Evolutionary conservation across 2,888 invertebrate genomes (phyloP).

Genomic region (Acleris sparsana): DNA sequence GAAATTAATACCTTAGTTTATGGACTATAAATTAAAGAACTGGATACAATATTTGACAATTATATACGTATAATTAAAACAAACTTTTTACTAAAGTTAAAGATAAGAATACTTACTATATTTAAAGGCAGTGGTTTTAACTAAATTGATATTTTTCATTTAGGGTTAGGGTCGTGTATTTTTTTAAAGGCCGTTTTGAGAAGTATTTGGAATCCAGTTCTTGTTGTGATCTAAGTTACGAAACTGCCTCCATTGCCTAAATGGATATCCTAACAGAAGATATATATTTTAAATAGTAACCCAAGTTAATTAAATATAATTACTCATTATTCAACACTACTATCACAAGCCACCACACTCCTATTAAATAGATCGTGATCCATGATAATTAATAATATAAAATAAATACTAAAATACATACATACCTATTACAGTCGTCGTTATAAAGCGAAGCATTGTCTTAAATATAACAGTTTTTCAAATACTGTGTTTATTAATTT

Average conservation of each 20-base stretch:
- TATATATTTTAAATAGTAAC: slow-evolving; percentile 26
- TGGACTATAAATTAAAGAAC: background rate
- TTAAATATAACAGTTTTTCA: slow-evolving; percentile 55
- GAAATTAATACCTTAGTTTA: no score
- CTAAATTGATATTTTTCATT: slow-evolving; percentile 5
- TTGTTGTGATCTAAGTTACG: background rate
- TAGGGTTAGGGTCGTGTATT: slow-evolving; percentile 1
- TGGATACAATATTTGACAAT: slow-evolving; percentile 2
- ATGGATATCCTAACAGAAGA: slow-evolving; percentile 17
- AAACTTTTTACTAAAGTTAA: background rate
- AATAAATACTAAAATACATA: slow-evolving; percentile 49
- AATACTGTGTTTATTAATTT: slow-evolving; percentile 58
- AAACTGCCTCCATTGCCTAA: slow-evolving; percentile 9
- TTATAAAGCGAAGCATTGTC: slow-evolving; percentile 77
- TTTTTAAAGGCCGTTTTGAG: background rate
- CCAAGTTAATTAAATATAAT: slow-evolving; percentile 22
- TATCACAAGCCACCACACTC: slow-evolving; percentile 80
- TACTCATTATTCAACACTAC: slow-evolving; percentile 57
- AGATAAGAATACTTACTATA: slow-evolving; percentile 1
- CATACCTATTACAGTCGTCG: slow-evolving; percentile 64
- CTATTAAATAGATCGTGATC: slow-evolving; percentile 72
- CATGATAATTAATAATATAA: slow-evolving; percentile 51
- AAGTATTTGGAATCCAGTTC: no score
- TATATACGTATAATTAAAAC: background rate
- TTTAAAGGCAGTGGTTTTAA: slow-evolving; percentile 27